Conservation (phyloP, 2,113 vertebrate genomes). For the Otis tarda region DNA sequence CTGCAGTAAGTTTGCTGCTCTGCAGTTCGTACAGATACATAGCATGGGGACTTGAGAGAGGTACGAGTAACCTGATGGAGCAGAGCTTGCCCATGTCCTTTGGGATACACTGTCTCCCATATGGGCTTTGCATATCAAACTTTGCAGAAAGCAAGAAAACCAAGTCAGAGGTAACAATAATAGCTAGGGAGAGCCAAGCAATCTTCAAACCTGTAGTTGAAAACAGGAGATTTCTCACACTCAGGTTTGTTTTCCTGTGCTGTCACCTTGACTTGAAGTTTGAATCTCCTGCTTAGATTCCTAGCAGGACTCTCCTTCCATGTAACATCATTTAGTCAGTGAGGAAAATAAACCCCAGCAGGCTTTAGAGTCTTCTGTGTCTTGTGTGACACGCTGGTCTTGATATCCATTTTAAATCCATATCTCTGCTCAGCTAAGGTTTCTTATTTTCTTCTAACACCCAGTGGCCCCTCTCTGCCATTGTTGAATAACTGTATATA, state of each 20-base stretch:
- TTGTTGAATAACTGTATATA: not conserved
- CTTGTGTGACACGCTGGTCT: not conserved
- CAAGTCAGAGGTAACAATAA: not conserved
- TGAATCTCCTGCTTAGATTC: constrained; percentile 32
- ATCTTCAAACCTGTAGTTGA: not conserved
- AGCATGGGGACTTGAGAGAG: not conserved
- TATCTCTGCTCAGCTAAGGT: not conserved
- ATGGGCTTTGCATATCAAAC: not conserved
- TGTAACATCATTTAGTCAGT: constrained; percentile 4
- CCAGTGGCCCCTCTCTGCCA: not conserved
- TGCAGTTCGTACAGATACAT: rapidly evolving
- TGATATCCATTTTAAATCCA: not conserved
- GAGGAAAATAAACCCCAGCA: constrained; percentile 1
- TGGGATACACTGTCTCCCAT: not conserved
- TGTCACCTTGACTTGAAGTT: constrained; percentile 56
- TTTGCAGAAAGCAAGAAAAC: not conserved
- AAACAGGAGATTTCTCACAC: constrained; percentile 10
- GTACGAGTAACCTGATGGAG: not conserved
- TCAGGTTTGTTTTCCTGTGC: constrained; percentile 47
- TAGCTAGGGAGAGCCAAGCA: not conserved
- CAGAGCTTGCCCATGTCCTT: not conserved
- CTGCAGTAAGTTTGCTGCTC: not conserved
- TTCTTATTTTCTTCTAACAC: not conserved
- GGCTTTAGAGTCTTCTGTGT: not conserved
- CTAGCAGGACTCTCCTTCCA: constrained; percentile 19